Conservation (phyloP, 1,140 invertebrate species). For the Cherax destructor region DNA sequence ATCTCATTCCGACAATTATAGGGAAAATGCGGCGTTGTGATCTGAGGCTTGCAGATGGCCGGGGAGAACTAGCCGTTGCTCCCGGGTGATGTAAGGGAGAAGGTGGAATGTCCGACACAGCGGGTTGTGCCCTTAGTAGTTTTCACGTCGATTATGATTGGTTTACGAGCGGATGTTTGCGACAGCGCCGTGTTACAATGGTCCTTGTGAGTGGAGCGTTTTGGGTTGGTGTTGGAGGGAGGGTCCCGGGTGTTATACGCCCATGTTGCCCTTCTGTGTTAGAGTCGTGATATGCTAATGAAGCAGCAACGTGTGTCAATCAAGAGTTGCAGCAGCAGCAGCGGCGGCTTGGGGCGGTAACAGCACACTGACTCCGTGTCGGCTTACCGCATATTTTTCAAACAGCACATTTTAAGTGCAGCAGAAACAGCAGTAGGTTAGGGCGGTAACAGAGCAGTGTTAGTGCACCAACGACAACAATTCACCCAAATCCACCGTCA, state of each 20-base stretch:
- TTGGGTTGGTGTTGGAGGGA: constrained; percentile 2
- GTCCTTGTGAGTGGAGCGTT: constrained; percentile 1
- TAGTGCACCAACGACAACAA: too few species aligned
- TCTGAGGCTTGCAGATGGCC: not conserved
- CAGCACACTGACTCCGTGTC: too few species aligned
- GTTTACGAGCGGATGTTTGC: constrained; percentile 31
- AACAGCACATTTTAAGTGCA: too few species aligned
- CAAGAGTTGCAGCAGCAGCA: not conserved
- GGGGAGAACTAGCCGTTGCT: not conserved
- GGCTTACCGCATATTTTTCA: too few species aligned
- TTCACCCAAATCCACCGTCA: too few species aligned
- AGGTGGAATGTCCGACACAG: not conserved
- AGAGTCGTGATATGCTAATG: constrained; percentile 64
- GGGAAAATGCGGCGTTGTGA: not conserved
- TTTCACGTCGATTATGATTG: constrained; percentile 54
- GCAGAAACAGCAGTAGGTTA: too few species aligned
- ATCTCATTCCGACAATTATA: not conserved
- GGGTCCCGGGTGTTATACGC: constrained; percentile 11
- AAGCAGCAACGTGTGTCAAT: constrained; percentile 62
- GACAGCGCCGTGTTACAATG: not conserved
- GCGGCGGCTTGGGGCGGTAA: not conserved
- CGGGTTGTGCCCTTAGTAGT: not conserved
- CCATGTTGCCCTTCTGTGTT: not conserved
- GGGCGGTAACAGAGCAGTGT: too few species aligned
- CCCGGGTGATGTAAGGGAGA: not conserved